Percentiles rank a stretch among this genome's conserved stretches.
phyloP scores from a whole-genome alignment of 2,888 invertebrate species.

The Xestia rhomboidea region DNA sequence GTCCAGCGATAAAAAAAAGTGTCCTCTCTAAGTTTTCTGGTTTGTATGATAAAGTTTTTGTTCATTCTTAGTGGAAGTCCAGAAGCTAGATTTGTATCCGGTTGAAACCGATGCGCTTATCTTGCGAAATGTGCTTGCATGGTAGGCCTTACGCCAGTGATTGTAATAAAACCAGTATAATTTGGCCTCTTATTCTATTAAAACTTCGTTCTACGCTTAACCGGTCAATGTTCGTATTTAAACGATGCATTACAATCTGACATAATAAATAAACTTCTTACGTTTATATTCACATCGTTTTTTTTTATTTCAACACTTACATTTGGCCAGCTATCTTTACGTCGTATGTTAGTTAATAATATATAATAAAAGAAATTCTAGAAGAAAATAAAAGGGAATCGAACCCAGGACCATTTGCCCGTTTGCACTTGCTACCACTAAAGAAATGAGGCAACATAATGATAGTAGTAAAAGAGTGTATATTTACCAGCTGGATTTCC shows the following conservation, averaged over 20 bases:
- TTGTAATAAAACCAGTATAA: not conserved
- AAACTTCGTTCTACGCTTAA: not conserved
- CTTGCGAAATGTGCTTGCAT: not conserved
- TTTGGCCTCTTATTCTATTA: not conserved
- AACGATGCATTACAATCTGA: not conserved
- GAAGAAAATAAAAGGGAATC: not conserved
- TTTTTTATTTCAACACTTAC: not conserved
- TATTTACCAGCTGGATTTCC: conserved; percentile 10
- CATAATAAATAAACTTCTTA: not conserved
- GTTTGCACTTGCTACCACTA: not conserved
- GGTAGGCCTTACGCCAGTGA: not conserved
- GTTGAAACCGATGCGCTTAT: not conserved
- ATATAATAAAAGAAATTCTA: not conserved
- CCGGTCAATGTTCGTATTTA: not conserved
- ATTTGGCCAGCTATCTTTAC: not conserved
- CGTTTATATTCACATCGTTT: not conserved
- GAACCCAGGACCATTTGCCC: not conserved
- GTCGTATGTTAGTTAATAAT: not conserved
- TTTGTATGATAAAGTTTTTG: not conserved
- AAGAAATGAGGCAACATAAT: not conserved
- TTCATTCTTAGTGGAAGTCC: not conserved
- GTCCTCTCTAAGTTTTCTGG: not conserved
- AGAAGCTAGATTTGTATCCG: not conserved
- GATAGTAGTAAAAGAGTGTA: not conserved
- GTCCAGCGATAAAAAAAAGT: too few species aligned